phyloP scores from a whole-genome alignment of 2,888 invertebrate species.

The Cerceris rybyensis region DNA sequence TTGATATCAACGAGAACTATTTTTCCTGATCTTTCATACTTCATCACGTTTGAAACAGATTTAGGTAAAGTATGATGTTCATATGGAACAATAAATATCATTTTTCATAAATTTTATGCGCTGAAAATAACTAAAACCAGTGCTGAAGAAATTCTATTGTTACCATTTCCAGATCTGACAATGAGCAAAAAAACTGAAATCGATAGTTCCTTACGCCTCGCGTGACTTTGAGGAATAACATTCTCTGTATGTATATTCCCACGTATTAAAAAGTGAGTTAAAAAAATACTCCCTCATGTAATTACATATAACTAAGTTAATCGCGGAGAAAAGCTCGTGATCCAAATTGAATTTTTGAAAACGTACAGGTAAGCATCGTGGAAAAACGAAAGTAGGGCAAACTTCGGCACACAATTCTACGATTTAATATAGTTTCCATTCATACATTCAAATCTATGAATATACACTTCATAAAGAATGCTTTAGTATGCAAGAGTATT shows the following conservation, averaged over 20 bases:
- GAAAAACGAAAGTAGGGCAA: neutral
- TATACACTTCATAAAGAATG: slow-evolving; percentile 6
- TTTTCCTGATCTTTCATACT: no score
- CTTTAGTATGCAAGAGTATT: neutral
- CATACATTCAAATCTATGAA: slow-evolving; percentile 1
- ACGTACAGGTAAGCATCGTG: no score
- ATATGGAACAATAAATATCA: no score
- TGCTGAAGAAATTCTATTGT: neutral
- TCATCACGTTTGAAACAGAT: no score
- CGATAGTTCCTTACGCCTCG: slow-evolving; percentile 35
- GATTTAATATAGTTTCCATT: neutral
- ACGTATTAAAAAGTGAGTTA: slow-evolving; percentile 34
- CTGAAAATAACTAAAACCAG: neutral
- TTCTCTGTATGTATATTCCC: slow-evolving; percentile 38
- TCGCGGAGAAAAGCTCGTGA: neutral
- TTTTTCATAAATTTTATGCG: no score
- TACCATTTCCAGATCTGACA: slow-evolving; percentile 14
- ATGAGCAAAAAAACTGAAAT: slow-evolving; percentile 14
- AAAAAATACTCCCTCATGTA: slow-evolving; percentile 5
- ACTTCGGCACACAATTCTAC: neutral
- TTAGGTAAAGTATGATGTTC: no score
- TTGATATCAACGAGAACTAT: no score
- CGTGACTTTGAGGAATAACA: slow-evolving; percentile 40
- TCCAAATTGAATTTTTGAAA: no score
- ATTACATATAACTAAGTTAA: neutral